phyloP scores from a whole-genome alignment of 2,797 vertebrate species.

The Notoglanidium macrostoma region DNA sequence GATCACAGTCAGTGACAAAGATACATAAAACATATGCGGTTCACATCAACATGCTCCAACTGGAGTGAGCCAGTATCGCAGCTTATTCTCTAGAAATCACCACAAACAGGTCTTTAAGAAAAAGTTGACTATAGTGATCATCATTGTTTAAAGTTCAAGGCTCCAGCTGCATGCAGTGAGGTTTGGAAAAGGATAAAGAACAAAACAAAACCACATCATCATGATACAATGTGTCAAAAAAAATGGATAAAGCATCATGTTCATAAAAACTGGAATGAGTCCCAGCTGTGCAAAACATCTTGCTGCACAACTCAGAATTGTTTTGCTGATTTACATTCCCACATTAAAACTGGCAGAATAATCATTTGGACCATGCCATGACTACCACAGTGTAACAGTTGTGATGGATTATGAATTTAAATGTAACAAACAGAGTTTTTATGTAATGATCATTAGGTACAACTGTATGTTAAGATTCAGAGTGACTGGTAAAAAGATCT shows the following conservation, averaged over 20 bases:
- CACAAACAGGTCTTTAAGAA: constrained; percentile 5
- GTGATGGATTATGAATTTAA: background rate
- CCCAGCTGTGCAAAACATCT: background rate
- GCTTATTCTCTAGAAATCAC: background rate
- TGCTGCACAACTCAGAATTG: background rate
- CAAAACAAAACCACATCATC: constrained; percentile 19
- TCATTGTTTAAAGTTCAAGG: constrained; percentile 14
- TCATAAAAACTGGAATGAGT: constrained; percentile 20
- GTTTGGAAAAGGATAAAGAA: background rate
- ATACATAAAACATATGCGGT: constrained; percentile 29
- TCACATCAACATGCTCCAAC: constrained; percentile 26
- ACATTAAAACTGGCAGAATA: constrained; percentile 7
- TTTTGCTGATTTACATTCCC: background rate
- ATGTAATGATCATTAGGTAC: background rate
- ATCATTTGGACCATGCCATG: background rate
- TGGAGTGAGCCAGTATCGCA: background rate
- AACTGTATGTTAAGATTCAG: background rate
- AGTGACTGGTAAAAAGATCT: background rate
- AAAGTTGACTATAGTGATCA: constrained; percentile 10
- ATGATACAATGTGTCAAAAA: constrained; percentile 25
- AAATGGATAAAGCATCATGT: background rate
- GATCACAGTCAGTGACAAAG: constrained; percentile 11
- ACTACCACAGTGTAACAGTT: background rate
- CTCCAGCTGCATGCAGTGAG: background rate
- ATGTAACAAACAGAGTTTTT: background rate